Evolutionary conservation across 1,140 invertebrate genomes (phyloP).

Genomic region (Varroa destructor): DNA sequence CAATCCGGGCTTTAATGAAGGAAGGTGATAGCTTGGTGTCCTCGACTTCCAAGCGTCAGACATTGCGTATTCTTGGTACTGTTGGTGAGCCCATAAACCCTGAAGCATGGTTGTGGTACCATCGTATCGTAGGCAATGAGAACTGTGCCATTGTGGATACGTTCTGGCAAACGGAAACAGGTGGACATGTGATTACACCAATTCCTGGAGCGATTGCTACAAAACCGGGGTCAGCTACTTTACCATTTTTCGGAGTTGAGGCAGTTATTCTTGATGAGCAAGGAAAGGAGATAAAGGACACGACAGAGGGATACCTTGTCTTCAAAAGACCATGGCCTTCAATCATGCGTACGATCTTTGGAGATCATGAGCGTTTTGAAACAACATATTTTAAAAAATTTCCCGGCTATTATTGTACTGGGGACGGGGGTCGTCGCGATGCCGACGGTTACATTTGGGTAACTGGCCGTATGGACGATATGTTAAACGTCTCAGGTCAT

Average conservation of each 20-base stretch:
- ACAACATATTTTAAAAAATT: constrained; percentile 90
- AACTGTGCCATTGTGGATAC: constrained; percentile 79
- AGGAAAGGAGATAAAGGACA: constrained; percentile 68
- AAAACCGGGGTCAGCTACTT: constrained; percentile 89
- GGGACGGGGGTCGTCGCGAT: constrained; percentile 74
- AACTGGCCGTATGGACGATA: constrained; percentile 90
- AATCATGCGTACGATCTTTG: constrained; percentile 84
- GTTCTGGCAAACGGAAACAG: constrained; percentile 98
- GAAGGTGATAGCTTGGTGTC: constrained; percentile 49
- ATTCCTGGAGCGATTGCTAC: constrained; percentile 83
- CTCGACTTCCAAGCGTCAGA: constrained; percentile 39
- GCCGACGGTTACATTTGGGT: constrained; percentile 91
- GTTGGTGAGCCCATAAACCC: constrained; percentile 96
- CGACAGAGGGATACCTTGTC: constrained; percentile 79
- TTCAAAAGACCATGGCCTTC: constrained; percentile 90
- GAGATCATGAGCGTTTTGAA: constrained; percentile 81
- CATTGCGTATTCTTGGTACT: constrained; percentile 70
- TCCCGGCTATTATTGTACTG: constrained; percentile 88
- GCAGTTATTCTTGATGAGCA: constrained; percentile 74
- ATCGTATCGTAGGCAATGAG: constrained; percentile 59
- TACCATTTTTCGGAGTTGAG: constrained; percentile 90
- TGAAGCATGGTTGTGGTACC: constrained; percentile 96
- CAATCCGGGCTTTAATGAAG: constrained; percentile 90
- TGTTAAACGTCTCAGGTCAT: constrained; percentile 95
- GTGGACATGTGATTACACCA: constrained; percentile 82